These are phyloP conservation scores for Drosophila lowei DNA, from an alignment of 1,140 invertebrate genomes.

Conservation along the genomic window DNA sequence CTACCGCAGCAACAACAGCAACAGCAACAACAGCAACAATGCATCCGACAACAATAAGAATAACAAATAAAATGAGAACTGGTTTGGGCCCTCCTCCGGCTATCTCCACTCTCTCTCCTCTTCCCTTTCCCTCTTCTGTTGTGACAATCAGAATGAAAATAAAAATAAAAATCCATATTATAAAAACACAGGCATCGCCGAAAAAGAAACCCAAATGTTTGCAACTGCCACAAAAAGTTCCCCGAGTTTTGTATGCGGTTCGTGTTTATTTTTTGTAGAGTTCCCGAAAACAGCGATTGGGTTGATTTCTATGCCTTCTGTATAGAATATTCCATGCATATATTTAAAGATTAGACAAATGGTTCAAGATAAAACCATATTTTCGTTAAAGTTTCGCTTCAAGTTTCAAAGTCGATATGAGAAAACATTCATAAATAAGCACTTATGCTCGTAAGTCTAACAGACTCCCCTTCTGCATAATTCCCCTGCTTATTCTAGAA, in stretches of 20 bases:
- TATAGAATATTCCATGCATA: constrained; percentile 34
- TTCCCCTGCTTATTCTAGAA: neutral
- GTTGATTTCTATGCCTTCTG: constrained; percentile 36
- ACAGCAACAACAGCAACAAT: constrained; percentile 67
- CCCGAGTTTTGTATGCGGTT: constrained; percentile 25
- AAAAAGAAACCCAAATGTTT: constrained; percentile 63
- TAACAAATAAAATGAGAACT: constrained; percentile 62
- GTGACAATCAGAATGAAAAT: constrained; percentile 76
- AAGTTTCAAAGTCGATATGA: too few species aligned
- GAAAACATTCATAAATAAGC: too few species aligned
- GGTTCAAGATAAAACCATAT: neutral
- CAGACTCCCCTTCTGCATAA: too few species aligned
- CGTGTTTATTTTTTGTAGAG: constrained; percentile 43
- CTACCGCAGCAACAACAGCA: constrained; percentile 69
- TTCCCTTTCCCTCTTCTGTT: too few species aligned
- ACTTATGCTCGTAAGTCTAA: neutral
- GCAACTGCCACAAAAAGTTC: constrained; percentile 63
- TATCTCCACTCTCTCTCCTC: constrained; percentile 7
- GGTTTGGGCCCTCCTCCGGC: constrained; percentile 31
- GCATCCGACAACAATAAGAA: constrained; percentile 57
- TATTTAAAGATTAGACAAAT: constrained; percentile 45
- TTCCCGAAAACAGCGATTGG: constrained; percentile 22
- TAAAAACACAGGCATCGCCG: constrained; percentile 35
- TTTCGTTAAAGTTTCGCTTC: too few species aligned
- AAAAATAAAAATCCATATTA: constrained; percentile 39